Evolutionary conservation across 2,888 invertebrate species (phyloP).

Genomic region (Aricia artaxerxes): DNA sequence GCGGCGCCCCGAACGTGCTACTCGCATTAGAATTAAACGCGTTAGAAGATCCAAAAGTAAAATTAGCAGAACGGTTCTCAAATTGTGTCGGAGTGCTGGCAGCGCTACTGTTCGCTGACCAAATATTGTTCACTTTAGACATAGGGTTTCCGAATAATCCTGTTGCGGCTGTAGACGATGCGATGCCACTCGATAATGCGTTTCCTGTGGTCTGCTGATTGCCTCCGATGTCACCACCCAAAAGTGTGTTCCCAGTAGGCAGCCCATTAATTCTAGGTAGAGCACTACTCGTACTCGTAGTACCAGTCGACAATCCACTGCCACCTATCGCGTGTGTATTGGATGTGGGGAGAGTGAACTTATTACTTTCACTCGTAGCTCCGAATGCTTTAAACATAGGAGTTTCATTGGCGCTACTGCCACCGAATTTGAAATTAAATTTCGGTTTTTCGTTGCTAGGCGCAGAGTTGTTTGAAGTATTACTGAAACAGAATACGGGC

Average conservation of each 20-base stretch:
- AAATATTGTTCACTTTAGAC: slow-evolving; percentile 55
- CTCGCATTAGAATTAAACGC: slow-evolving; percentile 47
- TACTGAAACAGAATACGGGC: slow-evolving; percentile 60
- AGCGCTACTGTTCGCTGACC: slow-evolving; percentile 50
- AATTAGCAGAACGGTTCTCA: slow-evolving; percentile 52
- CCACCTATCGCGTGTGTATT: slow-evolving; percentile 34
- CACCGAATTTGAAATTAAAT: slow-evolving; percentile 59
- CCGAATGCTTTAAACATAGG: slow-evolving; percentile 48
- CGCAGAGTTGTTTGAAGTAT: slow-evolving; percentile 37
- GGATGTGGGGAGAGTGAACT: slow-evolving; percentile 40
- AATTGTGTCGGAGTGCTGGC: slow-evolving; percentile 49
- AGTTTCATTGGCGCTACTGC: slow-evolving; percentile 46
- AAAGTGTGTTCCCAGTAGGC: slow-evolving; percentile 41
- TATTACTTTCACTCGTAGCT: slow-evolving; percentile 40
- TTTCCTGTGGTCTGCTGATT: slow-evolving; percentile 45
- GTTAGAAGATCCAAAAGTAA: slow-evolving; percentile 55
- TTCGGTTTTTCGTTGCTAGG: slow-evolving; percentile 53
- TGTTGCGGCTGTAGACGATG: slow-evolving; percentile 37
- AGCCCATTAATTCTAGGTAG: slow-evolving; percentile 35
- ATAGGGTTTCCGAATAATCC: slow-evolving; percentile 51
- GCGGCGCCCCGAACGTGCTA: slow-evolving; percentile 47
- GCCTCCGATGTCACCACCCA: slow-evolving; percentile 44
- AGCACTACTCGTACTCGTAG: slow-evolving; percentile 35
- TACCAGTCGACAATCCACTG: slow-evolving; percentile 36
- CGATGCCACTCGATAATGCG: slow-evolving; percentile 42